Base-by-base conservation (phyloP, 2,888 invertebrate species). In the Parascotia fuliginaria region DNA sequence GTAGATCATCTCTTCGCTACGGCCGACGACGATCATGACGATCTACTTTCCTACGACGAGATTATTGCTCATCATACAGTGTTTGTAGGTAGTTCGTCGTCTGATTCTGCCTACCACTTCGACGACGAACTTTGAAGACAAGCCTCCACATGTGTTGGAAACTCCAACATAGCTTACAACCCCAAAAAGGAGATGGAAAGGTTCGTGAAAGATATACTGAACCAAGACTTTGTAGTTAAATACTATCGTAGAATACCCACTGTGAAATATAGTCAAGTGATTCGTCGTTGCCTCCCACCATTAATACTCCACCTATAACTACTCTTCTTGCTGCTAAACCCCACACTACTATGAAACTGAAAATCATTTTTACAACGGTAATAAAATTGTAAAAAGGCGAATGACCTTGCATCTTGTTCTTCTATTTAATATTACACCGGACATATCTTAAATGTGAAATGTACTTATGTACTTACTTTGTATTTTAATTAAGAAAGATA, bases 51-150 rank as follows among this genome's bases (percentile, higher is more conserved):
- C 1, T 96, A 95, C 83, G 93, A 94, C 1, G 98, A 98, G 93
- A 94, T 98, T 36, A 84, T 98, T 0, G 93, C 94, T 0, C 97
- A 98, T 79, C 96, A 98, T 82, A 96, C 97, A 60, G 94, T 95
- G 42, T 98, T 98, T 91, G 98, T 98, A 3, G 98, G 98, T 42
- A 97, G 97, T 77, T 98, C 98, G 89, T 97, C 96, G 4, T 96
- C 97, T 0, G 97, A 97, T n/a, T n/a, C n/a, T n/a, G n/a, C n/a
- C n/a, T n/a, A 96, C 42, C 95, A 96, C 74, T 96, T 97, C 70
- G 91, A 94, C 47, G 98, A 98, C 77, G 98, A 98, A 81, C 94
- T 98, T 61, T 96, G 74, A 77, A 53, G 3, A 19, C 7, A 9
- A 13, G 3, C 32, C 6, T 9, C 9, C 14, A 11, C 31, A 2